Percentiles rank a stretch among this genome's conserved stretches.
Evolutionary conservation across 2,797 vertebrate species (phyloP).

Genomic region (Squalus acanthias): DNA sequence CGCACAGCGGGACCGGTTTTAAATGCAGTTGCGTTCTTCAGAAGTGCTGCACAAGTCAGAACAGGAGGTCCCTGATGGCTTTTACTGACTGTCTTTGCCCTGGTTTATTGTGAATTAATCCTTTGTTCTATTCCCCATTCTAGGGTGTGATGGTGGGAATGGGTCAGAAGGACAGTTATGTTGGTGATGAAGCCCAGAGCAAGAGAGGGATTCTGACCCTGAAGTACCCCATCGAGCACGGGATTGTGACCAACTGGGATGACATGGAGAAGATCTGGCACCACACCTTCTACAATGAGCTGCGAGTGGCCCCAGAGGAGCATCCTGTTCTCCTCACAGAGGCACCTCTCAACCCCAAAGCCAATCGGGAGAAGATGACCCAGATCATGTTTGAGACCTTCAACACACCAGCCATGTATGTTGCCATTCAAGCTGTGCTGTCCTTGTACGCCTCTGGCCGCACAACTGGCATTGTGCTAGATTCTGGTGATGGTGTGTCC

Average conservation of each 20-base stretch:
- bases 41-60: not conserved
- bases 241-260: constrained; percentile 76
- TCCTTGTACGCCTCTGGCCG: constrained; percentile 66
- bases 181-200: constrained; percentile 74
- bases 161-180: constrained; percentile 76
- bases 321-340: constrained; percentile 74
- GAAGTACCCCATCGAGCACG: constrained; percentile 73
- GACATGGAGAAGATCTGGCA: constrained; percentile 82
- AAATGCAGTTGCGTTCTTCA: too few species aligned
- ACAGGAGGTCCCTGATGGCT: not conserved
- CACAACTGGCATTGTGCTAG: constrained; percentile 56
- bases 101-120: not conserved
- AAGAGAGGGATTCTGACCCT: constrained; percentile 75
- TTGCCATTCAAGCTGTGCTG: constrained; percentile 67
- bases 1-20: too few species aligned
- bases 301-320: constrained; percentile 73
- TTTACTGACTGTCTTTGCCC: not conserved
- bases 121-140: not conserved
- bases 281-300: constrained; percentile 75
- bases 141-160: constrained; percentile 76
- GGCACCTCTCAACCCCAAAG: constrained; percentile 72
- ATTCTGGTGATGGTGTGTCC: constrained; percentile 24
- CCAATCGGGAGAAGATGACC: constrained; percentile 78
- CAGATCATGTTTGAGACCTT: constrained; percentile 82
- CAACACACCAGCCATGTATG: constrained; percentile 68